Conservation (phyloP, 30 jellyfish, hydroid and myxozoan species). For the Catostylus mosaicus region DNA sequence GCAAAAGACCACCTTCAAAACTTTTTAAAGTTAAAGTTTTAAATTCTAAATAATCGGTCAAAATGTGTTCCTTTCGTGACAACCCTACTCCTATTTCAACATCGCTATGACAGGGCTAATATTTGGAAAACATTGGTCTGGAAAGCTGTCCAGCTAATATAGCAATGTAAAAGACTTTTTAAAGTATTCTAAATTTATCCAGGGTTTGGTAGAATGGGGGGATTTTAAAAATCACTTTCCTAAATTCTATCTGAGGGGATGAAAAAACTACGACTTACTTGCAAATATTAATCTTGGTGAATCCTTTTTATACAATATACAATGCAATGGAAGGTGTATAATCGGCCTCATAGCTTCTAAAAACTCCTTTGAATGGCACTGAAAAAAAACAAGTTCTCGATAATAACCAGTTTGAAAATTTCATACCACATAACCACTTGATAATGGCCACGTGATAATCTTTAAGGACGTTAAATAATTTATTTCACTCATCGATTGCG, state of each 20-base stretch:
- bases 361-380: slow-evolving; percentile 68
- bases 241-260: background rate
- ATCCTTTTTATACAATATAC: slow-evolving; percentile 24
- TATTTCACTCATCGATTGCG: background rate
- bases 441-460: no score
- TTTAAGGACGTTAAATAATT: no score
- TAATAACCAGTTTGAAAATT: no score
- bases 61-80: no score
- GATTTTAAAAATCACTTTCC: background rate
- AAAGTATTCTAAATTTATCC: background rate
- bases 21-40: no score
- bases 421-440: no score
- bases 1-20: no score
- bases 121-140: no score
- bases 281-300: background rate
- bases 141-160: background rate
- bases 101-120: no score
- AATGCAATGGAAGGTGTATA: slow-evolving; percentile 65
- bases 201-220: background rate
- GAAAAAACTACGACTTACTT: background rate
- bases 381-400: no score
- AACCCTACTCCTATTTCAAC: no score
- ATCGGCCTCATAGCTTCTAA: slow-evolving; percentile 62
- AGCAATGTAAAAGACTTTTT: background rate
- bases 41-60: no score